Evolutionary conservation across 2,888 invertebrate genomes (phyloP).

Genomic region (Lithophane semibrunnea): DNA sequence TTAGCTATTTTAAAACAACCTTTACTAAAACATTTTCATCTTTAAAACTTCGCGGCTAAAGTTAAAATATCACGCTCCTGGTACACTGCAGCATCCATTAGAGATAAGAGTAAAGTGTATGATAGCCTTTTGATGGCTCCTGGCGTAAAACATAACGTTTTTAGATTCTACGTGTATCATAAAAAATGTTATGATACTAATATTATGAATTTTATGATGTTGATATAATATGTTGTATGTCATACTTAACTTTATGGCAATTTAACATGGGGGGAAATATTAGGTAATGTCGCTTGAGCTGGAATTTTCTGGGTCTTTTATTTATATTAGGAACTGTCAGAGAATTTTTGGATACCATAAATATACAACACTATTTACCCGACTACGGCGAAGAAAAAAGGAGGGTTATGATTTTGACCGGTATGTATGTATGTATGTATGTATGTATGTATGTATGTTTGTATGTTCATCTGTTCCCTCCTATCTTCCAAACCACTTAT

Average conservation of each 20-base stretch:
- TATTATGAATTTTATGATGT: too few species aligned
- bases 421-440: too few species aligned
- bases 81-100: constrained; percentile 27
- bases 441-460: too few species aligned
- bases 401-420: too few species aligned
- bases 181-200: constrained; percentile 26
- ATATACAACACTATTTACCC: too few species aligned
- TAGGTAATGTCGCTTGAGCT: too few species aligned
- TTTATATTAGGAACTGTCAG: background rate
- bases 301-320: background rate
- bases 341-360: background rate
- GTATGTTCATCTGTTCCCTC: too few species aligned
- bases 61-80: constrained; percentile 1
- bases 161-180: constrained; percentile 39
- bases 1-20: background rate
- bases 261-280: background rate
- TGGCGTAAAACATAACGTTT: constrained; percentile 39
- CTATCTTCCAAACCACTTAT: too few species aligned
- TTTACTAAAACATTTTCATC: background rate
- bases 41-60: background rate
- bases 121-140: constrained; percentile 51
- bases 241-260: constrained; percentile 8
- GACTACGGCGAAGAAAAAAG: too few species aligned
- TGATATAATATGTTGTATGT: background rate
- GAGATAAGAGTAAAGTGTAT: constrained; percentile 40